Percentiles rank a stretch among this genome's conserved stretches.
phyloP scores from a whole-genome alignment of 2,797 vertebrate genomes.

The Falco rusticolus region DNA sequence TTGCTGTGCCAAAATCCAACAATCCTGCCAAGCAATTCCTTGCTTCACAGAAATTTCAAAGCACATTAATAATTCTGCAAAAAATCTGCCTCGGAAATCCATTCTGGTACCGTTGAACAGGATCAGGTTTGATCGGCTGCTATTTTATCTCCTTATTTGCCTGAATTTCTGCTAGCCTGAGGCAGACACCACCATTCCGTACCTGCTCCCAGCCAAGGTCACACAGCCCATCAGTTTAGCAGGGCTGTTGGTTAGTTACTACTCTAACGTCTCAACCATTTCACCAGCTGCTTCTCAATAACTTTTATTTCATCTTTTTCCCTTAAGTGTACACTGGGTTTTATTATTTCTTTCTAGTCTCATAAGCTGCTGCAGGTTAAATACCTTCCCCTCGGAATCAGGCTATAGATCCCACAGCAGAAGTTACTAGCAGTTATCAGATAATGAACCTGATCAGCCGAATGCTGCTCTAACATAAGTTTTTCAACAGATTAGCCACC shows the following conservation, averaged over 20 bases:
- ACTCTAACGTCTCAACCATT: background rate
- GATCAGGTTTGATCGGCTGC: background rate
- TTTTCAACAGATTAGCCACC: background rate
- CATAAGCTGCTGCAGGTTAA: background rate
- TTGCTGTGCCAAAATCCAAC: background rate
- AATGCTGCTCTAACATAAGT: background rate
- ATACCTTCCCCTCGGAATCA: background rate
- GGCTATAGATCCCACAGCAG: background rate
- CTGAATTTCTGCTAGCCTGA: background rate
- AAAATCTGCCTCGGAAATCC: background rate
- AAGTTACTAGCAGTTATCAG: background rate
- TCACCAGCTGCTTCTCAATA: background rate
- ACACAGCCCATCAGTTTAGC: fast-evolving
- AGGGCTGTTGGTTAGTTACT: background rate
- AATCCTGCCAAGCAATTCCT: background rate
- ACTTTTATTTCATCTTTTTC: background rate
- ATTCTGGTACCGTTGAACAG: background rate
- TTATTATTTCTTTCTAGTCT: background rate
- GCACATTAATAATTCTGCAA: background rate
- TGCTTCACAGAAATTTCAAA: background rate
- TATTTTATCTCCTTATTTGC: background rate
- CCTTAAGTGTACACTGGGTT: background rate
- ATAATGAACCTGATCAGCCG: background rate
- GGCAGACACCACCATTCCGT: background rate
- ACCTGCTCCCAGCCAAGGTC: background rate